These are phyloP conservation scores for Cheilosia vulpina DNA, from an alignment of 2,888 invertebrate genomes.

Conservation along the genomic window DNA sequence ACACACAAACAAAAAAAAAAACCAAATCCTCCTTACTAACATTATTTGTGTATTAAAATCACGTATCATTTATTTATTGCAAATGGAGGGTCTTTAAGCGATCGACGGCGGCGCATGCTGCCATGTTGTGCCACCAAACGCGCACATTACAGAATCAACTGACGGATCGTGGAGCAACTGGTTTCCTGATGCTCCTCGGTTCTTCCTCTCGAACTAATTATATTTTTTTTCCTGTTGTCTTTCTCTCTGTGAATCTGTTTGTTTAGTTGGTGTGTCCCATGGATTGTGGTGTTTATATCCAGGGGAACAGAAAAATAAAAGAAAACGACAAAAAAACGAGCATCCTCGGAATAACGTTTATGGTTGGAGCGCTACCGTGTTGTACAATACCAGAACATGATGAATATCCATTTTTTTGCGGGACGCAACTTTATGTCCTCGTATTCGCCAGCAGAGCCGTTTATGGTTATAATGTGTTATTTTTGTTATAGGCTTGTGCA, in stretches of 20 bases:
- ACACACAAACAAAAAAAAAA: conserved; percentile 14
- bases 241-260: conserved; percentile 57
- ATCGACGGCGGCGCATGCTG: conserved; percentile 68
- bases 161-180: conserved; percentile 69
- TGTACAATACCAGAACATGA: conserved; percentile 75
- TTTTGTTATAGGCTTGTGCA: conserved; percentile 15
- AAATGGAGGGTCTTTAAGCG: conserved; percentile 74
- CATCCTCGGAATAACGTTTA: conserved; percentile 62
- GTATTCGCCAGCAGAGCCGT: conserved; percentile 36
- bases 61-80: conserved; percentile 84
- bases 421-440: conserved; percentile 44
- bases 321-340: conserved; percentile 2
- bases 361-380: conserved; percentile 66
- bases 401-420: conserved; percentile 62
- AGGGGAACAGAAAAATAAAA: conserved; percentile 3
- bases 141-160: conserved; percentile 60
- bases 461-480: conserved; percentile 61
- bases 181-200: conserved; percentile 45
- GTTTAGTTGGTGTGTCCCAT: conserved; percentile 53
- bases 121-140: conserved; percentile 71
- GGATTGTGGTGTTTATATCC: conserved; percentile 55
- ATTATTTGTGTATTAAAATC: conserved; percentile 84
- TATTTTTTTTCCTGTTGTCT: conserved; percentile 32
- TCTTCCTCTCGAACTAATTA: conserved; percentile 53
- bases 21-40: conserved; percentile 60